Evolutionary conservation across 1,140 invertebrate species (phyloP), one percentile per base, ranked within the genome.

Genomic region (Luehdorfia chinensis): DNA sequence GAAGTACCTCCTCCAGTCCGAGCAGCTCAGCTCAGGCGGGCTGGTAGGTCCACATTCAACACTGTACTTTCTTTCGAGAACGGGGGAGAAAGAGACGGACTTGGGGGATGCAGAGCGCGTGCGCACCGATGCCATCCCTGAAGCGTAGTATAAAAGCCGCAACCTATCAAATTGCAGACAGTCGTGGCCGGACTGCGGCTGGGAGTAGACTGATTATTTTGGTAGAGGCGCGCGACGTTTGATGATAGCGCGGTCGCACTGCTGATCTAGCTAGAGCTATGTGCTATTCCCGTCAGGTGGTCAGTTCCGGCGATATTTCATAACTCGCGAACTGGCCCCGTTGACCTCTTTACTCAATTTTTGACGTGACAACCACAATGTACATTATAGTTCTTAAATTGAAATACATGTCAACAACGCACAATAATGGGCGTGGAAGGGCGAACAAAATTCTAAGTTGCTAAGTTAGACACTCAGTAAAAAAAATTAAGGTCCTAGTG

Each of bases 61-160:
- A 59, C 66, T 84, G 63, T 87, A 88, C 52, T 88, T 88, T 45
- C 87, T 63, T 53, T 87, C 84, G 21, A 86, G 75, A 46, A 87
- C 73, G 41, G 87, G 87, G 49, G 87, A 87, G 65, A 87, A 88
- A 36, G 86, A 87, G 21, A 87, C 86, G 1, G 84, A 75, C 50
- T 87, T 88, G 32, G 86, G 86, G 74, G 87, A 87, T 62, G 86
- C 78, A 25, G 87, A 87, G 55, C 87, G 86, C 76, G 84, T 85
- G 75, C 85, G 84, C 80, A 88, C 83, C 37, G 80, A 75, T 55
- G 85, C 76, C 84, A 88, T 87, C 66, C 66, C 70, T 80, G 55
- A 55, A 41, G 34, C 55, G 52, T 48, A 51, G 72, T 85, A 85
- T 85, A 85, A 54, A 83, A 81, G 63, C 53, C 65, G 69, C 47